phyloP scores from a whole-genome alignment of 1,140 invertebrate genomes.

The Spodoptera litura region DNA sequence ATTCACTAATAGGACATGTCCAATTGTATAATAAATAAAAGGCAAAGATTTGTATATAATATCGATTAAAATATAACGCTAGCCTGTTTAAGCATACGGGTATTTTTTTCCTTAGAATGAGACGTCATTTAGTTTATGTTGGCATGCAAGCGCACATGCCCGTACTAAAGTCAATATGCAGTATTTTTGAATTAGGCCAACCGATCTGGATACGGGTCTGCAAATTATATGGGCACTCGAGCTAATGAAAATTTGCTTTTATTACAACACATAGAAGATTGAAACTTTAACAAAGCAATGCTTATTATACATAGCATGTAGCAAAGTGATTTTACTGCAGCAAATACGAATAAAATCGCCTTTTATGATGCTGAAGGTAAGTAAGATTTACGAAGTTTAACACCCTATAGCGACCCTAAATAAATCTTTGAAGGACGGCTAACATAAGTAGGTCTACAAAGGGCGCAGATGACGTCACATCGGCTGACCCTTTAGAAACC shows the following conservation, averaged over 20 bases:
- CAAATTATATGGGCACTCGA: slow-evolving; percentile 11
- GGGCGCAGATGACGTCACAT: slow-evolving; percentile 1
- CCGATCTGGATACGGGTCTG: slow-evolving; percentile 32
- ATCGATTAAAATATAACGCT: background rate
- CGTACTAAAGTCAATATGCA: slow-evolving; percentile 35
- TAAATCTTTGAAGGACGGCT: background rate
- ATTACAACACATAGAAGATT: slow-evolving; percentile 24
- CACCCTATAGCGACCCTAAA: background rate
- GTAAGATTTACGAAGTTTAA: background rate
- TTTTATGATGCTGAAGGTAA: background rate
- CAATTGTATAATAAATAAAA: no score
- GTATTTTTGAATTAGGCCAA: slow-evolving; percentile 45
- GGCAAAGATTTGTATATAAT: background rate
- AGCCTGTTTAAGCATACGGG: background rate
- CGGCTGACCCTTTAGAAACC: background rate
- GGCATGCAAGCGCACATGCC: slow-evolving; percentile 11
- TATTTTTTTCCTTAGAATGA: slow-evolving; percentile 2
- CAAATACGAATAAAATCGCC: background rate
- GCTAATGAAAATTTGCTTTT: slow-evolving; percentile 10
- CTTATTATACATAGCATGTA: slow-evolving; percentile 1
- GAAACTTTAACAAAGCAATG: slow-evolving; percentile 2
- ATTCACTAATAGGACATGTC: no score
- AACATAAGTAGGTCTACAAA: slow-evolving; percentile 5
- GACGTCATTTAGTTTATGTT: background rate
- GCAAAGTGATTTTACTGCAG: slow-evolving; percentile 1